Evolutionary conservation across 2,797 vertebrate species (phyloP), one percentile per base, ranked within the genome.

Genomic region (Limnodromus scolopaceus): DNA sequence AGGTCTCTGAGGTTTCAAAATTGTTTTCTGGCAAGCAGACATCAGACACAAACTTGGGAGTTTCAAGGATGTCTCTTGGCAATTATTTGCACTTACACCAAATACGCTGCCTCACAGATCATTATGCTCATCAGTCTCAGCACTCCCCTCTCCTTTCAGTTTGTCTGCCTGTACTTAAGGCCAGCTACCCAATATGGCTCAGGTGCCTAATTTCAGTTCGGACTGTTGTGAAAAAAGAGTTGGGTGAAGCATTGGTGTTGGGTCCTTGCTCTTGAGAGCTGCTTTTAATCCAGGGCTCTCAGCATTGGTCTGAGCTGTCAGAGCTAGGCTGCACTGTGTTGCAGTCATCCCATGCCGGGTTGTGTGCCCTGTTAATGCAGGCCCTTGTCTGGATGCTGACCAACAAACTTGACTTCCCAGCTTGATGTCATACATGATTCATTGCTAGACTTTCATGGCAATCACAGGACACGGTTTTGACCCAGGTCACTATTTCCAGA

Each of bases 281-380:
- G 13, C 2, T 41, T 91, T 81, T 64, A 43, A 27, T 30, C 10
- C 19, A 32, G 16, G 10, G 11, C 4, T 55, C 18, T 83, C 0
- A 2, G 30, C 2, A 2, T 1, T 48, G 1, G 0, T 39, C 19
- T 71, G 41, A 82, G 27, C 1, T 65, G 8, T 9, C 8, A 43
- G 51, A 88, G 4, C 6, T 48, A 8, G 32, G 6, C 9, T 54
- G 15, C 11, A 22, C 19, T 28, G 9, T 27, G 8, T 32, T 61
- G 12, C 19, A 66, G 32, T 3, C 23, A 7, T 45, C 3, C 14
- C 13, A 10, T 30, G 20, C 6, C 18, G 28, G 13, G 3, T 3
- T 84, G 7, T 22, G 18, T 13, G 28, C 8, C 4, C 5, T 7
- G 3, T 49, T 57, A 38, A n/a, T 46, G 18, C 6, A 77, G 6